Conservation (phyloP, 2,888 invertebrate species). For the Lamellibrachia satsuma region DNA sequence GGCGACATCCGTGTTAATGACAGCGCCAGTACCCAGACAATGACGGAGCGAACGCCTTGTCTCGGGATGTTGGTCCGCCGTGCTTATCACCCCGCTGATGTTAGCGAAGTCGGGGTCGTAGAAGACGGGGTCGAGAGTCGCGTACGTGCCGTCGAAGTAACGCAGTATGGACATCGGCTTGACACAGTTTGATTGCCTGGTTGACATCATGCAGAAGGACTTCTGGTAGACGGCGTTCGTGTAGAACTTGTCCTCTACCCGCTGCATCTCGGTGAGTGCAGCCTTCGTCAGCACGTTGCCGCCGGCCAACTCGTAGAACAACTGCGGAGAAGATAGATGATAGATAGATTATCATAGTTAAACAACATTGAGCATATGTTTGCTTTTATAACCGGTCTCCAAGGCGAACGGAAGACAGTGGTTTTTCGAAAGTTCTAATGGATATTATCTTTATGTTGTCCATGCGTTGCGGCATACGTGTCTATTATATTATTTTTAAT, state of each 20-base stretch:
- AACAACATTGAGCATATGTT: no score
- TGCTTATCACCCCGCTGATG: conserved; percentile 14
- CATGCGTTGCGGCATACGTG: no score
- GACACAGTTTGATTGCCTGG: background rate
- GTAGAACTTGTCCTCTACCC: background rate
- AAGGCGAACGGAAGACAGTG: no score
- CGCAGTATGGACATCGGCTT: conserved; percentile 26
- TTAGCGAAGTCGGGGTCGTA: background rate
- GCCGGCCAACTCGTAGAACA: conserved; percentile 44
- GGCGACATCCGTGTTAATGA: conserved; percentile 27
- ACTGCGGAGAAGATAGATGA: background rate
- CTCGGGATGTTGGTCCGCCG: conserved; percentile 31
- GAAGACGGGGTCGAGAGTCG: background rate
- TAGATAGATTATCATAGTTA: no score
- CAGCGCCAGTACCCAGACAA: conserved; percentile 38
- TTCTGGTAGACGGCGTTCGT: background rate
- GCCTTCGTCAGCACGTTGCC: conserved; percentile 8
- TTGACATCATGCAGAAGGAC: background rate
- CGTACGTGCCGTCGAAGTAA: conserved; percentile 30
- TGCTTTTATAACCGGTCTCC: no score
- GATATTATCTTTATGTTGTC: no score
- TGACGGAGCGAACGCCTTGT: conserved; percentile 26
- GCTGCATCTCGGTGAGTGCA: background rate
- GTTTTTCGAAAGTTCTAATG: no score
- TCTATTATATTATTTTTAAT: no score